These are phyloP conservation scores for Rhopalosiphum padi DNA, from an alignment of 1,140 invertebrate genomes.

Conservation along the genomic window DNA sequence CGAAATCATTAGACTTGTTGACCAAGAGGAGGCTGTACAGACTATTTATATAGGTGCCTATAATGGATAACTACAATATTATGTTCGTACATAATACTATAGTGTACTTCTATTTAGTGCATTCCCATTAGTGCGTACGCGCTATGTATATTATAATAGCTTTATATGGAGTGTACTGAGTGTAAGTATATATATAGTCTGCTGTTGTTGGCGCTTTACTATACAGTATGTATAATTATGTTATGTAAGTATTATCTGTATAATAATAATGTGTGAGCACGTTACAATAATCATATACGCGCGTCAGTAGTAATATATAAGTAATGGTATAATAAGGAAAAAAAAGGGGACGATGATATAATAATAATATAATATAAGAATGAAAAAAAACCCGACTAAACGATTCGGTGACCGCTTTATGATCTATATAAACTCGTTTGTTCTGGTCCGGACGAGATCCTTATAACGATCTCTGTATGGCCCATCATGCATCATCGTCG, in stretches of 20 bases:
- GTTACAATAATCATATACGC: not conserved
- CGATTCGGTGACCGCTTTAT: conserved; percentile 5
- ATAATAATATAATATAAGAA: not conserved
- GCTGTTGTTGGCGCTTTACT: not conserved
- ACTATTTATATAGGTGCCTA: not conserved
- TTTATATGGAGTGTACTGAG: too few relatives aligned
- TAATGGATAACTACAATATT: not conserved
- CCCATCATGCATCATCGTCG: not conserved
- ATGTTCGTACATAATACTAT: not conserved
- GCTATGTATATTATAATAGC: not conserved
- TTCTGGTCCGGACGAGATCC: not conserved
- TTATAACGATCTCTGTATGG: not conserved
- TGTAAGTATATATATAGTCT: not conserved
- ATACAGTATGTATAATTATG: not conserved
- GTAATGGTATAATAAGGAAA: not conserved
- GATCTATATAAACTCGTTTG: conserved; percentile 1
- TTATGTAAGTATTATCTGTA: not conserved
- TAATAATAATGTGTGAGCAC: not conserved
- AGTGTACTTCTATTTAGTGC: not conserved
- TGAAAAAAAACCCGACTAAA: not conserved
- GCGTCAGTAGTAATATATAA: not conserved
- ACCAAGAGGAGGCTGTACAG: not conserved
- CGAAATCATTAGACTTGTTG: not conserved
- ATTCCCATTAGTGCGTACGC: too few relatives aligned
- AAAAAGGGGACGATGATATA: not conserved